Evolutionary conservation across 1,140 invertebrate species (phyloP), one percentile per base, ranked within the genome.

Genomic region (Rhyzopertha dominica): DNA sequence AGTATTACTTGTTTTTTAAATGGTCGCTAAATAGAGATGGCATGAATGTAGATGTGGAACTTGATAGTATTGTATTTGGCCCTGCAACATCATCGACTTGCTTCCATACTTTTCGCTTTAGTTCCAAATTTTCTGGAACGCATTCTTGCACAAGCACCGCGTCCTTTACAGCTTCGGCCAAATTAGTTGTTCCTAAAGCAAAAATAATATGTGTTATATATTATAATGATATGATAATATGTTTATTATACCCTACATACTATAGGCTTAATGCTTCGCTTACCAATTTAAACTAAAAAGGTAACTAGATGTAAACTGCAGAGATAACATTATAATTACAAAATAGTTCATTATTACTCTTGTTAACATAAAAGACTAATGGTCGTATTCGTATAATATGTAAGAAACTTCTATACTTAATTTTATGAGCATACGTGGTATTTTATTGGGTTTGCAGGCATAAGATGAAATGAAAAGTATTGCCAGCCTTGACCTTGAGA

Each of bases 21-120:
- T 80, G 76, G 35, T 87, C 84, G 52, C 80, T 85, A 58, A 97
- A 89, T 13, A 83, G 63, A 0, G 93, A 96, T 2, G 93, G 87
- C 29, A 85, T 66, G 47, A 94, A 89, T 23, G 89, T 93, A 22
- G 90, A 94, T 1, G 91, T 93, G 0, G 94, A 97, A 56, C 89
- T 94, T 0, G 90, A 90, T 2, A 95, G 61, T 38, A 92, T 87
- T 2, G 82, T 84, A 16, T 77, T 76, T 41, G 77, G 63, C n/a
- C 81, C 75, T 0, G 86, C 78, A 1, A 90, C 63, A 45, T 74
- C 73, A 64, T 97, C 93, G 14, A 96, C 61, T 31, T 87, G 71
- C 40, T 71, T 69, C 61, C 84, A 95, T 4, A 95, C 76, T 64
- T 86, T 82, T 29, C 77, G 77, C 62, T 98, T 97, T 34, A 95